Evolutionary conservation across 2,888 invertebrate species (phyloP).

Genomic region (Sabatieria punctata): DNA sequence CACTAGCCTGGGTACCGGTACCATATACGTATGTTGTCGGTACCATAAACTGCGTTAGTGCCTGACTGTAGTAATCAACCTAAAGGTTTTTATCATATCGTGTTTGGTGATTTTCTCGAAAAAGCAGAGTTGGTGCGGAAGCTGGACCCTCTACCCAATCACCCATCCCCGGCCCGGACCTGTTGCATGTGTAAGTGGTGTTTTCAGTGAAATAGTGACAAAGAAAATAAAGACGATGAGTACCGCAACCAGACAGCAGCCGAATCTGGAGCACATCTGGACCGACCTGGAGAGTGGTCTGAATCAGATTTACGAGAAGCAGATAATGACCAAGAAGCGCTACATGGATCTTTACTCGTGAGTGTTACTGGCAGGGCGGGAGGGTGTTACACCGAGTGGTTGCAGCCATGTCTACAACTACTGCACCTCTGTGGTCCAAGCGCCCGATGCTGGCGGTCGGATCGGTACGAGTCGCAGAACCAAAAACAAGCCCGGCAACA

Average conservation of each 20-base stretch:
- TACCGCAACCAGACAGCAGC: constrained; percentile 25
- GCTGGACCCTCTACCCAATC: no score
- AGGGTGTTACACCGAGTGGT: not conserved
- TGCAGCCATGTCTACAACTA: constrained; percentile 89
- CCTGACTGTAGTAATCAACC: no score
- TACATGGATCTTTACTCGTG: constrained; percentile 91
- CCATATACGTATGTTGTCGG: no score
- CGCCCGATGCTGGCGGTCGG: constrained; percentile 3
- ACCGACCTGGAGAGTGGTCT: constrained; percentile 81
- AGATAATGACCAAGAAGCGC: constrained; percentile 65
- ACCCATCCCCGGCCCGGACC: no score
- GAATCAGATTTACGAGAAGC: constrained; percentile 66
- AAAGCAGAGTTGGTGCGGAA: no score
- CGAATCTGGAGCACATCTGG: constrained; percentile 76
- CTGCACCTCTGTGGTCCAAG: constrained; percentile 63
- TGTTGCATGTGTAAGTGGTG: no score
- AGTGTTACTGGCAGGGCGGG: constrained; percentile 13
- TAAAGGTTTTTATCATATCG: no score
- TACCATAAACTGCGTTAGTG: no score
- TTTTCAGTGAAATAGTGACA: no score
- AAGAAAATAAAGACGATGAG: not conserved
- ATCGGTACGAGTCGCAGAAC: not conserved
- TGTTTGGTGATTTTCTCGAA: no score
- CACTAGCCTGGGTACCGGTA: no score
- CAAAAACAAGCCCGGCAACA: not conserved